These are phyloP conservation scores for Byasa hedistus DNA, from an alignment of 2,888 invertebrate genomes.

Conservation along the genomic window DNA sequence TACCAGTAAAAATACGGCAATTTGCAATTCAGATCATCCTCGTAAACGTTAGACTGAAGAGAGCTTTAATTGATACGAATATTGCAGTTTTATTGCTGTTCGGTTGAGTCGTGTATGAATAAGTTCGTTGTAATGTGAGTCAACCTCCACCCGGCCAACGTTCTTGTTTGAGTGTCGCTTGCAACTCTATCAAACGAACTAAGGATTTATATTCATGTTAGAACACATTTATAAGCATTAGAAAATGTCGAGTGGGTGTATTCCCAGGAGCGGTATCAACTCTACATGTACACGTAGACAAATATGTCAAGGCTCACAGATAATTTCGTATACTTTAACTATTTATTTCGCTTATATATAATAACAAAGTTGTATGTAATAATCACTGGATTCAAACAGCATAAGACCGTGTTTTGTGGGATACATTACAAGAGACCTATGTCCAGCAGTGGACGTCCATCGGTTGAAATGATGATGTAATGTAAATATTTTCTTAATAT, in stretches of 20 bases:
- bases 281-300: conserved; percentile 3
- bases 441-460: too few species aligned
- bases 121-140: conserved; percentile 22
- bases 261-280: conserved; percentile 21
- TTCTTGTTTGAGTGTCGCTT: conserved; percentile 1
- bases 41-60: conserved; percentile 52
- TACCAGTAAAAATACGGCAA: conserved; percentile 51
- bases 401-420: too few species aligned
- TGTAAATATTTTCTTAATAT: too few species aligned
- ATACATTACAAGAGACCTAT: too few species aligned
- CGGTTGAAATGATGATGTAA: too few species aligned
- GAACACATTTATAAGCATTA: conserved; percentile 25
- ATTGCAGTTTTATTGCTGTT: conserved; percentile 38
- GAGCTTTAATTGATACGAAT: conserved; percentile 66
- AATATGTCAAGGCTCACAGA: conserved; percentile 14
- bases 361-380: too few species aligned
- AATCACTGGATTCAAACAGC: too few species aligned
- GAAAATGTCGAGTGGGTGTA: conserved; percentile 20
- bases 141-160: not conserved
- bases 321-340: not conserved
- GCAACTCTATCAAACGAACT: conserved; percentile 14
- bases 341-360: too few species aligned
- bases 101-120: conserved; percentile 34
- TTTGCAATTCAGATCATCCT: conserved; percentile 69
- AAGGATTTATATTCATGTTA: conserved; percentile 16